phyloP scores from a whole-genome alignment of 2,113 vertebrate genomes.

The Tetrax tetrax region DNA sequence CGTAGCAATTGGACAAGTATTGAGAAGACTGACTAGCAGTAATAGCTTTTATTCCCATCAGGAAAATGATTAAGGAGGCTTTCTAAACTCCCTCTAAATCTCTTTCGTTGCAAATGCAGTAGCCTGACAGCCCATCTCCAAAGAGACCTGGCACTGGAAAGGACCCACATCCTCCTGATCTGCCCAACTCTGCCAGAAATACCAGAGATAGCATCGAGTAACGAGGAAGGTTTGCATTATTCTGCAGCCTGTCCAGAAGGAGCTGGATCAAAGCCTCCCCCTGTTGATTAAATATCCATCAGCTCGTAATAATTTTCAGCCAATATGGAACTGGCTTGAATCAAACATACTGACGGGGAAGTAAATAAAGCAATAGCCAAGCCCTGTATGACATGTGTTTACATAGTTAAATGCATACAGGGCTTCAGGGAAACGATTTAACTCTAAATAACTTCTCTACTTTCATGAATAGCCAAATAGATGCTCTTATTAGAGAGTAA shows the following conservation, averaged over 20 bases:
- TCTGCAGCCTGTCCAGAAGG: slow-evolving; percentile 23
- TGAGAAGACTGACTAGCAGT: background rate
- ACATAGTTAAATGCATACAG: background rate
- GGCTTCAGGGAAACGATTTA: background rate
- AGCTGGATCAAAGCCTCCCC: slow-evolving; percentile 22
- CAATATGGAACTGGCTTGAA: background rate
- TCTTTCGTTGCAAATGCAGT: background rate
- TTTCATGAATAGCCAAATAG: slow-evolving; percentile 20
- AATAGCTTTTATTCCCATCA: background rate
- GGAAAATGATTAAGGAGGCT: background rate
- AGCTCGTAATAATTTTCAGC: background rate
- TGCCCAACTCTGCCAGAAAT: background rate
- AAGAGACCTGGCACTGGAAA: background rate
- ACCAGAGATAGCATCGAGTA: background rate
- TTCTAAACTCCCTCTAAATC: background rate
- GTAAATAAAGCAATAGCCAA: slow-evolving; percentile 9
- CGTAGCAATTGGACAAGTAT: background rate
- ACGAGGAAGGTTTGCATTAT: background rate
- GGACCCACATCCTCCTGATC: background rate
- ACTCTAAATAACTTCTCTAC: background rate
- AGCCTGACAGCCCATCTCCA: background rate
- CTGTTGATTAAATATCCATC: slow-evolving; percentile 46
- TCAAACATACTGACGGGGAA: background rate
- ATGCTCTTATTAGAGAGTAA: background rate
- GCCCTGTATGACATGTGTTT: slow-evolving; percentile 6